Evolutionary conservation across 2,113 vertebrate species (phyloP), one percentile per base, ranked within the genome.

Genomic region (Chaetodon auriga): DNA sequence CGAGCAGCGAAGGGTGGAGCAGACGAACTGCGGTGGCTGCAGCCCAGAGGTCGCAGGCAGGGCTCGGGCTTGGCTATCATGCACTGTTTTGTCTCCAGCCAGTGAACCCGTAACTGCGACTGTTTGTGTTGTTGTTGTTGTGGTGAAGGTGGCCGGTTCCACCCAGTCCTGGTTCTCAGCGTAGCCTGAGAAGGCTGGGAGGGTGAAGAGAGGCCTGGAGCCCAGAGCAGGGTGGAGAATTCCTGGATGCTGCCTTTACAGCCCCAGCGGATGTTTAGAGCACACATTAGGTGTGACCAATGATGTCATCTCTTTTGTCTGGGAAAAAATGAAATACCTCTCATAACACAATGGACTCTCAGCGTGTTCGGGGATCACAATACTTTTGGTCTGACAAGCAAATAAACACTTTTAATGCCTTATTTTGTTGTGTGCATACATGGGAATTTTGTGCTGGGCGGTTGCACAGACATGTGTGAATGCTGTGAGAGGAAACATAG

Each of bases 301-400:
- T 94, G 87, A 95, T 94, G 93, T 94, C 82, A 95, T 83, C 74
- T 70, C 90, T 93, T 95, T 94, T 94, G 91, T 94, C 81, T 80
- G 71, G 53, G 69, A 78, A 75, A 74, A 84, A 90, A 91, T 91
- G 68, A 91, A 92, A 92, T 90, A 89, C 86, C 86, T 86, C 85
- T 78, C 25, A 30, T 62, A 90, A 92, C 86, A 94, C 91, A 95
- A 94, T 93, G 82, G 87, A 38, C 58, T 43, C 55, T 78, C 70
- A n/a, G 87, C 68, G 54, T 69, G 81, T 85, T 89, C 71, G 62
- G 53, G 69, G 65, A 74, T 71, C 76, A 89, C 73, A 89, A 89
- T 91, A 78, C 70, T 77, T 91, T 74, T 57, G 23, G 81, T 84
- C 49, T 77, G 82, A 80, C 76, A 74, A 91, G 83, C 77, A 93